Evolutionary conservation across 2,888 invertebrate species (phyloP).

Genomic region (Tetragonisca angustula): DNA sequence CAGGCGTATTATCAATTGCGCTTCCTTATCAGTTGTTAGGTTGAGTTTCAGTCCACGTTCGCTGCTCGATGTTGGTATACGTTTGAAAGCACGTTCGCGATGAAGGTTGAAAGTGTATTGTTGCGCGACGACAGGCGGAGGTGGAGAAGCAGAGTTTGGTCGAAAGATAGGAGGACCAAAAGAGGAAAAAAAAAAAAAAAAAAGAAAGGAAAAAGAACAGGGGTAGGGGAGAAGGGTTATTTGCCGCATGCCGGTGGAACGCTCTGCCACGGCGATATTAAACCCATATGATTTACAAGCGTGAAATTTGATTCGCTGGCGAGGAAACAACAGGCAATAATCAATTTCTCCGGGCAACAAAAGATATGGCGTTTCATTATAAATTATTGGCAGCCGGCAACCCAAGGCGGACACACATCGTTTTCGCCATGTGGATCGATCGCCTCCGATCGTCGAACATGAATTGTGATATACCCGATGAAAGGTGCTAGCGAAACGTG

Average conservation of each 20-base stretch:
- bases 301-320: constrained; percentile 75
- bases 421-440: not conserved
- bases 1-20: too few relatives aligned
- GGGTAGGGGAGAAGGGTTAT: constrained; percentile 45
- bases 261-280: constrained; percentile 66
- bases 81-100: too few relatives aligned
- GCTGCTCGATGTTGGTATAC: too few relatives aligned
- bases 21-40: too few relatives aligned
- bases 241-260: constrained; percentile 63
- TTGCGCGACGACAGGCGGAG: not conserved
- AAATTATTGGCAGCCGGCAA: constrained; percentile 65
- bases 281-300: constrained; percentile 73
- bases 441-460: constrained; percentile 33
- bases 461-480: constrained; percentile 49
- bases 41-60: too few relatives aligned
- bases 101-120: not conserved
- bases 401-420: constrained; percentile 42
- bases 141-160: not conserved
- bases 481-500: constrained; percentile 16
- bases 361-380: constrained; percentile 66
- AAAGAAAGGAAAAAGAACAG: constrained; percentile 27
- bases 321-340: constrained; percentile 73
- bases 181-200: constrained; percentile 7
- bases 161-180: constrained; percentile 29
- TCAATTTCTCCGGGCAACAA: constrained; percentile 70